Percentiles rank a stretch among this genome's conserved stretches.
These are phyloP conservation scores for Buphagus erythrorhynchus DNA, from an alignment of 2,797 vertebrate genomes.

Conservation along the genomic window DNA sequence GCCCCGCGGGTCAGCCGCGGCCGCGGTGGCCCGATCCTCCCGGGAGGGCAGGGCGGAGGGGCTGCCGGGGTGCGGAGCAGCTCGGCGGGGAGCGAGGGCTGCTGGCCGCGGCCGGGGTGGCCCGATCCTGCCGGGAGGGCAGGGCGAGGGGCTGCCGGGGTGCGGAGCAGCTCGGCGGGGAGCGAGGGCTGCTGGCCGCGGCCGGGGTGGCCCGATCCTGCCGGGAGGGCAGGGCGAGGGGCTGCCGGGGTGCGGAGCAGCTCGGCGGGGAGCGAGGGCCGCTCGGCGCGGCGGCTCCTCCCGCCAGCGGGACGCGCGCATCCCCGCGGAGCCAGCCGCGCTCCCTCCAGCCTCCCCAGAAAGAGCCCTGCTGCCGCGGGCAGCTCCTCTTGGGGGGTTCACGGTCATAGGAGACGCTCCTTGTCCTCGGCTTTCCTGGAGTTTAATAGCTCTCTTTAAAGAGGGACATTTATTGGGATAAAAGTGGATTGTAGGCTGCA, in stretches of 20 bases:
- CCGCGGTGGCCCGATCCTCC: too few species aligned
- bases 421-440: neutral
- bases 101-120: too few species aligned
- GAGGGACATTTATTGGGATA: slow-evolving; percentile 25
- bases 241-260: neutral
- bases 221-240: neutral
- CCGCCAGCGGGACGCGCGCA: neutral
- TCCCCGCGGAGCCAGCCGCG: neutral
- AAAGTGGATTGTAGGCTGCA: slow-evolving; percentile 31
- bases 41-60: neutral
- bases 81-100: neutral
- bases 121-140: too few species aligned
- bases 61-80: neutral
- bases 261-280: neutral
- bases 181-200: too few species aligned
- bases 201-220: too few species aligned
- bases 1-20: neutral
- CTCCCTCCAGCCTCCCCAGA: neutral
- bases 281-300: neutral
- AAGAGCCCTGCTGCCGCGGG: neutral
- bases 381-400: neutral
- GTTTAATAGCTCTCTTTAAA: slow-evolving; percentile 28
- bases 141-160: too few species aligned
- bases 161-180: too few species aligned
- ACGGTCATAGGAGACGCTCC: neutral